Evolutionary conservation across 2,797 vertebrate species (phyloP).

Genomic region (Alosa sapidissima): DNA sequence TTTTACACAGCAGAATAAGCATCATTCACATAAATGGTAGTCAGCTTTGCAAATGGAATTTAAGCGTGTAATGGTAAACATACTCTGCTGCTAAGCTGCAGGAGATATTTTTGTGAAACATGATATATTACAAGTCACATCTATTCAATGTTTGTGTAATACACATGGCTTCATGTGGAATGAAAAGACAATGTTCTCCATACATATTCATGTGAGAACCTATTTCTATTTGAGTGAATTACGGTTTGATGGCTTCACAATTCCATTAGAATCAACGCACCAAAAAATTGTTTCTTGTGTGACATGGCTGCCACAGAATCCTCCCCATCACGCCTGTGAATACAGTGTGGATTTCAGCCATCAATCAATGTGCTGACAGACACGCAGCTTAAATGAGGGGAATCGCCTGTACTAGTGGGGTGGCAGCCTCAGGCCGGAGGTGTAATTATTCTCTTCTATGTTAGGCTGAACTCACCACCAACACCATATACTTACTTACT

Average conservation of each 20-base stretch:
- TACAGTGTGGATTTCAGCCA: not conserved
- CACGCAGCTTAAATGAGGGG: not conserved
- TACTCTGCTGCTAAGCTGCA: not conserved
- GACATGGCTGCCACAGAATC: not conserved
- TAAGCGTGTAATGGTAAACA: not conserved
- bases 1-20: not conserved
- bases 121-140: not conserved
- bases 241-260: slow-evolving; percentile 7
- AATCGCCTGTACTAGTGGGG: not conserved
- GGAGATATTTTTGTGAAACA: not conserved
- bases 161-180: not conserved
- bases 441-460: not conserved
- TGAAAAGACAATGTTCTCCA: not conserved
- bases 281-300: not conserved
- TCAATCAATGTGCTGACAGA: not conserved
- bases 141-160: not conserved
- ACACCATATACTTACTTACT: not conserved
- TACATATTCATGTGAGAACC: slow-evolving; percentile 5
- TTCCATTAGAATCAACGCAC: slow-evolving; percentile 11
- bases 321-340: not conserved
- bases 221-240: not conserved
- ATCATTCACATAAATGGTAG: not conserved
- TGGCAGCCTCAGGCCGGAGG: not conserved
- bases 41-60: not conserved
- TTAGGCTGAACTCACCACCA: not conserved